Evolutionary conservation across 1,140 invertebrate genomes (phyloP).

Genomic region (Drosophila navojoa): DNA sequence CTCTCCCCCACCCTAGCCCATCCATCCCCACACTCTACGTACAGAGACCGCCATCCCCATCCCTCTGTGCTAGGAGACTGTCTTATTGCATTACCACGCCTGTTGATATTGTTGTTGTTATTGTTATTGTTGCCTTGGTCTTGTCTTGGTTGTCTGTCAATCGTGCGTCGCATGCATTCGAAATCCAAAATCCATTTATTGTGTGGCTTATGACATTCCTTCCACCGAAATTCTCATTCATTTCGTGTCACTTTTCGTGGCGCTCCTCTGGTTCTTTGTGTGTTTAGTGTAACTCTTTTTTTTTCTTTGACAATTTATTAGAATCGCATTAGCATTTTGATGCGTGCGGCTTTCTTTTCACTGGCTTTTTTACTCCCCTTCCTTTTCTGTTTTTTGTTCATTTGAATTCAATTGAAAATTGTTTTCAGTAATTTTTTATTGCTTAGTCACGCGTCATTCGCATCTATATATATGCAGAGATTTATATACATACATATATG

Average conservation of each 20-base stretch:
- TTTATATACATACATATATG: no score
- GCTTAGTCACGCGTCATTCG: constrained; percentile 50
- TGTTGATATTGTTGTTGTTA: background rate
- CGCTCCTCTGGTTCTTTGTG: constrained; percentile 34
- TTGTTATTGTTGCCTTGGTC: constrained; percentile 9
- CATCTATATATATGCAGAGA: constrained; percentile 9
- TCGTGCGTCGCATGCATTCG: constrained; percentile 45
- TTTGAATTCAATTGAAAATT: constrained; percentile 50
- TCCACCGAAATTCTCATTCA: constrained; percentile 56
- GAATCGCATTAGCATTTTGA: constrained; percentile 60
- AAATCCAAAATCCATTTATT: constrained; percentile 15
- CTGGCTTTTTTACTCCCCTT: constrained; percentile 18
- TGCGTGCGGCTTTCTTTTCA: constrained; percentile 29
- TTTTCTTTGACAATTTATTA: constrained; percentile 53
- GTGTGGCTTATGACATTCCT: constrained; percentile 32
- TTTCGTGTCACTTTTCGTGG: constrained; percentile 45
- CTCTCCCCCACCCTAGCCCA: no score
- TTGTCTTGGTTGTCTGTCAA: constrained; percentile 37
- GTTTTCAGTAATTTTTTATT: constrained; percentile 42
- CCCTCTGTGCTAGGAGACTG: constrained; percentile 30
- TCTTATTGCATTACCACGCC: constrained; percentile 59
- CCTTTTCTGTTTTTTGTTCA: constrained; percentile 35
- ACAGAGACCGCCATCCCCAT: background rate
- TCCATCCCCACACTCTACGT: background rate
- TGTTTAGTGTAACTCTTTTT: constrained; percentile 55